Evolutionary conservation across 2,797 vertebrate species (phyloP).

Genomic region (Allobates femoralis): DNA sequence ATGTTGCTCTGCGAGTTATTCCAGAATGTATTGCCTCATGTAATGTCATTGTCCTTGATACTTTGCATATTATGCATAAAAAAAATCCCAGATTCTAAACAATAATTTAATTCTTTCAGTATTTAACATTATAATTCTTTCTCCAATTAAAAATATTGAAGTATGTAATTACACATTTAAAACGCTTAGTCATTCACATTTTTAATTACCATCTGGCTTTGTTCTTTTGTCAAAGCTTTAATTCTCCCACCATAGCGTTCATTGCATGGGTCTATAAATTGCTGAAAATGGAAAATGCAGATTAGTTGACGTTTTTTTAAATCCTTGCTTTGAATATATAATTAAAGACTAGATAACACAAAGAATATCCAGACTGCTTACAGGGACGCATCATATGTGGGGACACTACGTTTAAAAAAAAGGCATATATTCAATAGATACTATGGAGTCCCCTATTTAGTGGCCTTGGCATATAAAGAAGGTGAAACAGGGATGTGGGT

Average conservation of each 20-base stretch:
- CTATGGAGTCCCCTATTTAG: background rate
- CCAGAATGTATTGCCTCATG: background rate
- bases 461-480: background rate
- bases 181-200: background rate
- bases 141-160: background rate
- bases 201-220: slow-evolving; percentile 29
- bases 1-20: background rate
- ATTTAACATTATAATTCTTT: background rate
- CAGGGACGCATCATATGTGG: background rate
- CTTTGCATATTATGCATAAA: background rate
- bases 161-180: slow-evolving; percentile 1
- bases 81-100: background rate
- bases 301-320: slow-evolving; percentile 65
- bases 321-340: slow-evolving; percentile 44
- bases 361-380: background rate
- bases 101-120: background rate
- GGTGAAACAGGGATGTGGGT: too few relatives aligned
- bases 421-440: background rate
- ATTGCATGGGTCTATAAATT: slow-evolving; percentile 2
- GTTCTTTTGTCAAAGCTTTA: slow-evolving; percentile 17
- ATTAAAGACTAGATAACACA: background rate
- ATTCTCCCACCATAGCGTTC: background rate
- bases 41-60: background rate
- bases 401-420: background rate
- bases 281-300: slow-evolving; percentile 48